These are phyloP conservation scores for Drosophila grimshawi DNA, from an alignment of 1,140 invertebrate species.

Conservation along the genomic window DNA sequence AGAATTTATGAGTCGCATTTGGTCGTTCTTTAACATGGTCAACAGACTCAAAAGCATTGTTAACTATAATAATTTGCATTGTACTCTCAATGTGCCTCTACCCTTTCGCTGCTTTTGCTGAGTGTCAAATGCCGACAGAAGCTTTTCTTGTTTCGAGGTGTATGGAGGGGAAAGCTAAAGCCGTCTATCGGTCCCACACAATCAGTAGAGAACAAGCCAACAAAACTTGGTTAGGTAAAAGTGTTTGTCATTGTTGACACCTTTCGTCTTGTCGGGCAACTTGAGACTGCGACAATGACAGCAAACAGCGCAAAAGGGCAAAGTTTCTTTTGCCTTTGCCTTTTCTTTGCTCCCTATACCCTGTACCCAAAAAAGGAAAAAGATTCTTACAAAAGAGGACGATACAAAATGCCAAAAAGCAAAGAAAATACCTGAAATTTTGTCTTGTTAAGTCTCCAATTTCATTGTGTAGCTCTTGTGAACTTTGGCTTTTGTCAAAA, in stretches of 20 bases:
- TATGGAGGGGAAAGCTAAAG: background rate
- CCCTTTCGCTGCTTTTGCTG: background rate
- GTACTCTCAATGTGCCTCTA: background rate
- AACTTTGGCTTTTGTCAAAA: background rate
- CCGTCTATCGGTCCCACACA: constrained; percentile 51
- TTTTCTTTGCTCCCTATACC: constrained; percentile 39
- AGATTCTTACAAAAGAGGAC: background rate
- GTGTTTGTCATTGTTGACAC: constrained; percentile 82
- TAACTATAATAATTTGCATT: constrained; percentile 37
- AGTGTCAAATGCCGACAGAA: constrained; percentile 56
- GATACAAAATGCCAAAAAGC: background rate
- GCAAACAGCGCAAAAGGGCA: constrained; percentile 57
- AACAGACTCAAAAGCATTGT: constrained; percentile 1
- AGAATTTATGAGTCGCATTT: constrained; percentile 75
- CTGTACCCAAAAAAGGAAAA: constrained; percentile 1
- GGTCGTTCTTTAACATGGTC: constrained; percentile 24
- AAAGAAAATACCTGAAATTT: background rate
- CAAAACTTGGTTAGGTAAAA: constrained; percentile 80
- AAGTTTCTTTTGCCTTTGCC: constrained; percentile 58
- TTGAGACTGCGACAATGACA: constrained; percentile 60
- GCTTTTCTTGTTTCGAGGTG: constrained; percentile 37
- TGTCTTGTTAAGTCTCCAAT: background rate
- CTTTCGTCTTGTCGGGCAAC: constrained; percentile 71
- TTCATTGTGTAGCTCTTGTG: background rate
- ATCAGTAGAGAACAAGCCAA: constrained; percentile 49